These are phyloP conservation scores for Leptocoma aspasia DNA, from an alignment of 2,113 vertebrate genomes.

Conservation along the genomic window DNA sequence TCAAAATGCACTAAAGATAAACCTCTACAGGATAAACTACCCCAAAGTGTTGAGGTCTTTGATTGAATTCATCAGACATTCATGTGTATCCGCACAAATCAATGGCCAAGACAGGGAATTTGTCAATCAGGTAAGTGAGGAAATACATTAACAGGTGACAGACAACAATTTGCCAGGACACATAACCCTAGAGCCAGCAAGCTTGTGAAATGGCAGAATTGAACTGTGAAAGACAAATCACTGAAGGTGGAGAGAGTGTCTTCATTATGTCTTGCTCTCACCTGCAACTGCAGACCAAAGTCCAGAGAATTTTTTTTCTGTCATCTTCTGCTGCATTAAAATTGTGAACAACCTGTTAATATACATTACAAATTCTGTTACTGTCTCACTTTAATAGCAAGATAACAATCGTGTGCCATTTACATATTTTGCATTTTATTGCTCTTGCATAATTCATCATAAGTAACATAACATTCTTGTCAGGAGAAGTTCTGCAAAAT, in stretches of 20 bases:
- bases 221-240: slow-evolving; percentile 58
- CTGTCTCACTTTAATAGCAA: slow-evolving; percentile 13
- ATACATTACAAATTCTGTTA: slow-evolving; percentile 39
- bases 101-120: slow-evolving; percentile 42
- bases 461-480: slow-evolving; percentile 22
- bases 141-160: slow-evolving; percentile 70
- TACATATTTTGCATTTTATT: slow-evolving; percentile 60
- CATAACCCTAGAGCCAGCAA: slow-evolving; percentile 36
- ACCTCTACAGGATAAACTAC: slow-evolving; percentile 35
- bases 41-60: slow-evolving; percentile 49
- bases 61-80: slow-evolving; percentile 57
- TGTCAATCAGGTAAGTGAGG: slow-evolving; percentile 62
- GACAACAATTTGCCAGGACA: slow-evolving; percentile 58
- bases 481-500: slow-evolving; percentile 32
- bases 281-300: background rate
- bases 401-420: slow-evolving; percentile 26
- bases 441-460: slow-evolving; percentile 54
- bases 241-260: background rate
- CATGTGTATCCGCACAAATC: slow-evolving; percentile 35
- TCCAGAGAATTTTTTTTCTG: background rate
- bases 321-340: background rate
- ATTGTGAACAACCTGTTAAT: slow-evolving; percentile 27
- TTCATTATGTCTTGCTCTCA: background rate
- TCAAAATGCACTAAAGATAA: slow-evolving; percentile 37
- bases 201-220: slow-evolving; percentile 63